A percentile compares a stretch with the other conserved stretches of the same genome.
Evolutionary conservation across 2,113 vertebrate genomes (phyloP).

Genomic region (Podiceps cristatus): DNA sequence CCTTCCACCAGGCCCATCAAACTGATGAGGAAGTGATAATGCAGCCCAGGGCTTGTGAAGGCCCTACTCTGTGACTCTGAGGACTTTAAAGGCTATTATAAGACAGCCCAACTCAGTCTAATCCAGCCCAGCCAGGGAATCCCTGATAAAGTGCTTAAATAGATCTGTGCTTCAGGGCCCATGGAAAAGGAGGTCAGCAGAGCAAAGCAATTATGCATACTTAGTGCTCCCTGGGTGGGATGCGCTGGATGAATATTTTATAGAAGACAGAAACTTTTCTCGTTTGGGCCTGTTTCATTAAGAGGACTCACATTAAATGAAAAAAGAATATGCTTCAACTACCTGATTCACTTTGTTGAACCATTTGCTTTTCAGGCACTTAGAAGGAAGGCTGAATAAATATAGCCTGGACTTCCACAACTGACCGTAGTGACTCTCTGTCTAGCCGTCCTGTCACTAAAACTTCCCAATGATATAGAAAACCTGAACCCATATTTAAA

Average conservation of each 20-base stretch:
- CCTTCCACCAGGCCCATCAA: neutral
- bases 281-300: neutral
- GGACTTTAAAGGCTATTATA: neutral
- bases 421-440: neutral
- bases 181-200: neutral
- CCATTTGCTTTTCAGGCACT: neutral
- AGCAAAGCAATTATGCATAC: neutral
- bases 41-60: neutral
- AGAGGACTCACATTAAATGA: neutral
- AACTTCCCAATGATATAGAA: neutral
- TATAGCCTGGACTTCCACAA: neutral
- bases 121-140: neutral
- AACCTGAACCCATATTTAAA: neutral
- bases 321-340: neutral
- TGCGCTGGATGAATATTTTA: neutral
- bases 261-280: neutral
- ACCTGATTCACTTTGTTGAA: neutral
- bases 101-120: neutral
- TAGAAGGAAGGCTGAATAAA: neutral
- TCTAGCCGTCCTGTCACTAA: neutral
- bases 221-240: neutral
- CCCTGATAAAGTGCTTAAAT: neutral
- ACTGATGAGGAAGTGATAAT: neutral
- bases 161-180: neutral
- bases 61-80: neutral